Percentiles rank a stretch among this genome's conserved stretches.
phyloP scores from a whole-genome alignment of 2,113 vertebrate species.

The Centropus bengalensis region DNA sequence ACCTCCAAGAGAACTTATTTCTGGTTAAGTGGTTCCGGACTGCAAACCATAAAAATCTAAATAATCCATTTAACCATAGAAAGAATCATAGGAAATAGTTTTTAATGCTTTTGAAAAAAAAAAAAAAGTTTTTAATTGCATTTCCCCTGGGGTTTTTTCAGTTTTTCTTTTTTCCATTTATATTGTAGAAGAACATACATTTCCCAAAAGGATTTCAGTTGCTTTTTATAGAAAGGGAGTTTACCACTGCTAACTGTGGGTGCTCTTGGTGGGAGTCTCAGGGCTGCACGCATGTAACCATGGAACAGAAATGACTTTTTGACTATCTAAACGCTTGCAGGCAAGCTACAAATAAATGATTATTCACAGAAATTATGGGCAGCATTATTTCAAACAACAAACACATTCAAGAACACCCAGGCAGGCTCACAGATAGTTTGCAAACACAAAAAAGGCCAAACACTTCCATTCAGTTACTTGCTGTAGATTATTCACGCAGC shows the following conservation, averaged over 20 bases:
- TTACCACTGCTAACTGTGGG: background rate
- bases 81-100: background rate
- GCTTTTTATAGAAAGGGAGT: background rate
- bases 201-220: background rate
- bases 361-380: slow-evolving; percentile 43
- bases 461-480: slow-evolving; percentile 26
- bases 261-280: slow-evolving; percentile 4
- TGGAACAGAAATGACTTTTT: slow-evolving; percentile 55
- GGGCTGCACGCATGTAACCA: background rate
- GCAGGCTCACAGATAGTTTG: slow-evolving; percentile 41
- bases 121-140: background rate
- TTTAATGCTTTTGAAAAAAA: background rate
- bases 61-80: background rate
- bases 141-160: background rate
- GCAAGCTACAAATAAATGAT: slow-evolving; percentile 36
- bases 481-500: slow-evolving; percentile 29
- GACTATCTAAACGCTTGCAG: background rate
- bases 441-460: slow-evolving; percentile 38
- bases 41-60: background rate
- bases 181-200: background rate
- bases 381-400: slow-evolving; percentile 48
- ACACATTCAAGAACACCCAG: slow-evolving; percentile 53
- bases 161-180: background rate
- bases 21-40: background rate
- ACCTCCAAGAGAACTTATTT: background rate